These are phyloP conservation scores for Pteropus rufus DNA, from an alignment of 2,797 vertebrate species.

Conservation along the genomic window DNA sequence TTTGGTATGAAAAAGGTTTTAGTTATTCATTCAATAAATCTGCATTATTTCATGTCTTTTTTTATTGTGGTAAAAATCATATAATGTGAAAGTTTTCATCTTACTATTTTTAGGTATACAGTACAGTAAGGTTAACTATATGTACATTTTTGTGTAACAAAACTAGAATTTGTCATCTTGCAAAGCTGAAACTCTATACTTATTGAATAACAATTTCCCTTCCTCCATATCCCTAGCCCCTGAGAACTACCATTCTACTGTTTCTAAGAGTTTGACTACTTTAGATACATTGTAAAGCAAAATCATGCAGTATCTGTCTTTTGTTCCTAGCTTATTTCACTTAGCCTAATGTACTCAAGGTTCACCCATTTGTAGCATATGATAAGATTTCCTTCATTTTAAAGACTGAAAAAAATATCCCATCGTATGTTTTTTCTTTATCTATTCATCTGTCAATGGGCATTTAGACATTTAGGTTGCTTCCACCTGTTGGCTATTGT, in stretches of 20 bases:
- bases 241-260: neutral
- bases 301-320: neutral
- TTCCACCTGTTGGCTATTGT: neutral
- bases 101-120: neutral
- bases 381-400: neutral
- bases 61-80: neutral
- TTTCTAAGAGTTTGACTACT: neutral
- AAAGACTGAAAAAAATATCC: neutral
- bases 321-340: neutral
- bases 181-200: neutral
- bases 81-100: neutral
- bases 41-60: neutral
- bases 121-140: neutral
- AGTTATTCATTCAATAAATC: neutral
- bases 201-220: neutral
- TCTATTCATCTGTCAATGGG: neutral
- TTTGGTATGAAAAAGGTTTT: constrained; percentile 26
- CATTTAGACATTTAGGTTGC: neutral
- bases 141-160: neutral
- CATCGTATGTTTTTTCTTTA: neutral
- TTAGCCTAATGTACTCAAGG: neutral
- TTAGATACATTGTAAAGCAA: neutral
- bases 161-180: neutral
- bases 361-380: neutral
- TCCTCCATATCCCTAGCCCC: neutral